These are phyloP conservation scores for Holotrichia oblita DNA, from an alignment of 1,140 invertebrate species.

Conservation along the genomic window DNA sequence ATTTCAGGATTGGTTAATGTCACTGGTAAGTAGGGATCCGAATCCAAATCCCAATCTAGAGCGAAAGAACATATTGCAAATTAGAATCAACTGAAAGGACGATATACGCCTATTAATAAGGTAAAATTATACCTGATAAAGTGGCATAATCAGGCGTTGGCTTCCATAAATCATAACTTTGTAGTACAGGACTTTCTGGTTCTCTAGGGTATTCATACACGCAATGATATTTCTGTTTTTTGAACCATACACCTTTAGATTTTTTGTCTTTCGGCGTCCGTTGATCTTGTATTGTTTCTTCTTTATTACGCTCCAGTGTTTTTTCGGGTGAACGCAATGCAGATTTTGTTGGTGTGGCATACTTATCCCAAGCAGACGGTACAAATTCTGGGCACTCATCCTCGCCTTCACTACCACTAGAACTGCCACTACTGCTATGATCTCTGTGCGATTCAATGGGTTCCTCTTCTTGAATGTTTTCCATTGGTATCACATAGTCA, in stretches of 20 bases:
- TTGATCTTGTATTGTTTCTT: conserved; percentile 12
- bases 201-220: conserved; percentile 85
- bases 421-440: conserved; percentile 50
- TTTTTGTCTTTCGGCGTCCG: conserved; percentile 61
- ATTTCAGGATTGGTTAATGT: not conserved
- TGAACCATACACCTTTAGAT: conserved; percentile 74
- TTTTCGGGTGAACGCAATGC: conserved; percentile 66
- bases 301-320: conserved; percentile 50
- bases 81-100: not conserved
- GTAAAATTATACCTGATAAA: conserved; percentile 55
- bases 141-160: conserved; percentile 56
- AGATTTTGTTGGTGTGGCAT: conserved; percentile 66
- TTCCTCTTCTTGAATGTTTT: conserved; percentile 52
- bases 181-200: conserved; percentile 58
- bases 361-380: conserved; percentile 69
- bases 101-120: conserved; percentile 3
- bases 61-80: conserved; percentile 38
- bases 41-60: conserved; percentile 61
- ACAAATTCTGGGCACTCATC: conserved; percentile 69
- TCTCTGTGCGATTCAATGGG: not conserved
- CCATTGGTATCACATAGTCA: conserved; percentile 32
- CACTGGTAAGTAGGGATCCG: conserved; percentile 47
- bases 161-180: conserved; percentile 58
- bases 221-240: conserved; percentile 82
- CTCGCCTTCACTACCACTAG: conserved; percentile 65